These are phyloP conservation scores for Drosophila teissieri DNA, from an alignment of 1,140 invertebrate species.

Conservation along the genomic window DNA sequence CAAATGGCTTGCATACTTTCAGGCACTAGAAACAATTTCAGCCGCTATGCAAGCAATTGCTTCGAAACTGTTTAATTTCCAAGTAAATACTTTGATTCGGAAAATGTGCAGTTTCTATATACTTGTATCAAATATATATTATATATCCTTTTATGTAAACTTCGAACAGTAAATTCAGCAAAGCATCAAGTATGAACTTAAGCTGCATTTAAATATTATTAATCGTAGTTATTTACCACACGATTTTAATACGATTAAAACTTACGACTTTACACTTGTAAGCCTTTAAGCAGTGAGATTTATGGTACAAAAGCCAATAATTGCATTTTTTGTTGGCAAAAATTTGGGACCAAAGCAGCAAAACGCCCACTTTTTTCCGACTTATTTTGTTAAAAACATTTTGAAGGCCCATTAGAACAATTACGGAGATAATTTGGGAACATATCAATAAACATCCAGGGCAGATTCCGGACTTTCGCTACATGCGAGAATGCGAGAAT, in stretches of 20 bases:
- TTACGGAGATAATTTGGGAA: conserved; percentile 42
- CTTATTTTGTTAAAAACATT: conserved; percentile 17
- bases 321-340: neutral
- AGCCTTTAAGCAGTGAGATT: neutral
- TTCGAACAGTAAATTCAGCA: neutral
- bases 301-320: too few relatives aligned
- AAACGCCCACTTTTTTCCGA: neutral
- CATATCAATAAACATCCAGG: conserved; percentile 35
- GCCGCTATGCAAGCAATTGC: neutral
- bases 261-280: neutral
- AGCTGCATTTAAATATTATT: too few relatives aligned
- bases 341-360: neutral
- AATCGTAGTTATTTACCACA: too few relatives aligned
- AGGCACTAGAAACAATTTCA: conserved; percentile 11
- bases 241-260: too few relatives aligned
- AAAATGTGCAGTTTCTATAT: too few relatives aligned
- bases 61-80: neutral
- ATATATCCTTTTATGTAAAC: too few relatives aligned
- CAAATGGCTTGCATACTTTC: conserved; percentile 33
- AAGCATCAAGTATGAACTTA: neutral
- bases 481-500: neutral
- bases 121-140: too few relatives aligned
- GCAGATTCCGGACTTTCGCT: conserved; percentile 1
- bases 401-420: conserved; percentile 25
- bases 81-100: neutral